phyloP scores from a whole-genome alignment of 2,113 vertebrate species.

The Columba janthina region DNA sequence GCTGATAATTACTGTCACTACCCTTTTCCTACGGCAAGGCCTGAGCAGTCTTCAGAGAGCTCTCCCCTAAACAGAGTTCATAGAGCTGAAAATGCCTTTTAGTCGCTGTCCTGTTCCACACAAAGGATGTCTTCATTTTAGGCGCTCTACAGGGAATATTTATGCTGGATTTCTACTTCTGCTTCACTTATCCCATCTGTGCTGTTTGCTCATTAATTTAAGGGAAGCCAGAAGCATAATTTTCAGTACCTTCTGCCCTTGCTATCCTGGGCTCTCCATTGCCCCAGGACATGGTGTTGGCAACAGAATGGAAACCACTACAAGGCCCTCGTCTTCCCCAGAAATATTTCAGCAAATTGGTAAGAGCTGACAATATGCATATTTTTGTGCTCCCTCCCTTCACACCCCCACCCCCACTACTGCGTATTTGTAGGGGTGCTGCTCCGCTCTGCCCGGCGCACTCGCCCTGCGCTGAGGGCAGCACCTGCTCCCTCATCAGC shows the following conservation, averaged over 20 bases:
- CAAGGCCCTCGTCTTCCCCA: background rate
- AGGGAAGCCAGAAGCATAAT: background rate
- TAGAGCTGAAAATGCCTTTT: background rate
- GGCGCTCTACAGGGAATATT: background rate
- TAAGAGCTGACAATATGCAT: background rate
- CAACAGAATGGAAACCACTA: background rate
- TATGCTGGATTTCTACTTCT: background rate
- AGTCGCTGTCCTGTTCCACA: background rate
- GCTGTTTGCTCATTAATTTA: constrained; percentile 5
- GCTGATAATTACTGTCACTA: background rate
- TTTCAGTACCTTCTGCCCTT: background rate
- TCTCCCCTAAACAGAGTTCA: background rate
- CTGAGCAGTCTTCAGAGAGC: background rate
- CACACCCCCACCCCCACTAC: background rate
- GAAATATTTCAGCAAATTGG: background rate
- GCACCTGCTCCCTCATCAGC: background rate
- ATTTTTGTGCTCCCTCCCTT: background rate
- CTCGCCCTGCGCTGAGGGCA: background rate
- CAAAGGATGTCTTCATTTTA: background rate
- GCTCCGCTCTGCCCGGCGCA: background rate
- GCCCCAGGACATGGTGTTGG: background rate
- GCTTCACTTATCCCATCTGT: constrained; percentile 9
- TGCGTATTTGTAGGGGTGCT: accelerated
- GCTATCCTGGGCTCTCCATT: background rate
- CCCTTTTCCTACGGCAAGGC: background rate